Conservation (phyloP, 2,113 vertebrate genomes). For the Siniperca chuatsi region DNA sequence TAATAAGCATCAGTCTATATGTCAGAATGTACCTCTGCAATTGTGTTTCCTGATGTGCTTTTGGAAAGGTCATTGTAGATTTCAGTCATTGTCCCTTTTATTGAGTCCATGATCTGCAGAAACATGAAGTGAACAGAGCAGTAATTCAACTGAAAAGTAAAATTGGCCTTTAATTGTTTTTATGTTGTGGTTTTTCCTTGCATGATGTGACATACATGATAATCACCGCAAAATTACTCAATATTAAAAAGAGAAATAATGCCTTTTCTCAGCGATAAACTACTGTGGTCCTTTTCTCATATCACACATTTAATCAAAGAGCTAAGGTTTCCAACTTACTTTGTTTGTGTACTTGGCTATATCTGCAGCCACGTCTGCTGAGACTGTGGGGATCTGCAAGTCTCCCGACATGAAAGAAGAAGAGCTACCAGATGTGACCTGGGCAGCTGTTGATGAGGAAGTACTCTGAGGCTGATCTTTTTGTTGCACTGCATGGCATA, state of each 20-base stretch:
- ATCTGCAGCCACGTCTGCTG: slow-evolving; percentile 96
- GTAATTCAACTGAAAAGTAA: not conserved
- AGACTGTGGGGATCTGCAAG: slow-evolving; percentile 92
- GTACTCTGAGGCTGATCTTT: slow-evolving; percentile 92
- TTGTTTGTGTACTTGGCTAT: slow-evolving; percentile 98
- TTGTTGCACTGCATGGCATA: slow-evolving; percentile 88
- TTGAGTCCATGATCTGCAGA: slow-evolving; percentile 97
- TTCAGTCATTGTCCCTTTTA: slow-evolving; percentile 99
- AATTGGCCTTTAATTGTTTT: not conserved
- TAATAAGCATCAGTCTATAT: not conserved
- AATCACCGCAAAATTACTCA: not conserved
- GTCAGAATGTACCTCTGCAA: slow-evolving; percentile 90
- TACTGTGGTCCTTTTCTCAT: not conserved
- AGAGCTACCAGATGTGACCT: slow-evolving; percentile 85
- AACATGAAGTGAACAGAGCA: not conserved
- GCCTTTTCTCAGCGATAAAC: not conserved
- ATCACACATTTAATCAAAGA: not conserved
- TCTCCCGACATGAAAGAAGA: slow-evolving; percentile 85
- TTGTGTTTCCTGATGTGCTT: slow-evolving; percentile 96
- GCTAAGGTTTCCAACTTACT: slow-evolving; percentile 77
- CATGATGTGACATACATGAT: not conserved
- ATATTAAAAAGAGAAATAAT: not conserved
- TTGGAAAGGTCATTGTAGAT: slow-evolving; percentile 98
- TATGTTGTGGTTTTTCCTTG: not conserved
- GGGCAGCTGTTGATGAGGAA: slow-evolving; percentile 90